Base-by-base conservation (phyloP, 2,113 vertebrate species). In the Heliornis fulica region DNA sequence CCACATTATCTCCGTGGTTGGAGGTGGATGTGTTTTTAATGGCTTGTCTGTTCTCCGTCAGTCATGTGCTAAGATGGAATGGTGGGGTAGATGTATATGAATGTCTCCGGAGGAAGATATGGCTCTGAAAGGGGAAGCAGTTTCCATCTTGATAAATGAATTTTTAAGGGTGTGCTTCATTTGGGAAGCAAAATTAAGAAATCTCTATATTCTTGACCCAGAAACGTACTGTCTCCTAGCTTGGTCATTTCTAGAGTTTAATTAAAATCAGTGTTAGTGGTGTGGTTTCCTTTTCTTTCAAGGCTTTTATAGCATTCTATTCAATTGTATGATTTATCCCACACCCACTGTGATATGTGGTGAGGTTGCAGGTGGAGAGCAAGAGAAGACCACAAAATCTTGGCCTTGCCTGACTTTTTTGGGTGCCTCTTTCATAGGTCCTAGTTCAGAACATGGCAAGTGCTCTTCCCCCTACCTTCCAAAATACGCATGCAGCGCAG, bases 21-120 rank as follows among this genome's bases (percentile, higher is more conserved):
- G 97, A 97, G 96, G 97, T 97, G 97, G 97, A 98, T 98, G 97
- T 97, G 97, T 97, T 97, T 97, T 96, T 96, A 96, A 97, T 95
- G 97, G 97, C 91, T 84, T 93, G 71, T 94, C 97, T 98, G 90
- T 97, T 97, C 95, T 93, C 64, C 4, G 92, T 94, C 94, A 96
- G 97, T 98, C 97, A 96, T 78, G 96, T 64, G 94, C 97, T 96
- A 94, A 92, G 94, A 94, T 97, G 97, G 97, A 96, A 68, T 85
- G 93, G 86, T 94, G 86, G 94, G 86, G 48, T 54, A 31, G 86
- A 75, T 93, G 83, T 51, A 6, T 80, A 26, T 57, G 70, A 36
- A 72, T 91, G 77, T 72, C 85, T 94, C 79, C 20, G 87, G 92
- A 72, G 34, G 81, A 91, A 85, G 88, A 87, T 40, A 51, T 9